phyloP scores from a whole-genome alignment of 1,140 invertebrate genomes.

The Habropoda laboriosa region DNA sequence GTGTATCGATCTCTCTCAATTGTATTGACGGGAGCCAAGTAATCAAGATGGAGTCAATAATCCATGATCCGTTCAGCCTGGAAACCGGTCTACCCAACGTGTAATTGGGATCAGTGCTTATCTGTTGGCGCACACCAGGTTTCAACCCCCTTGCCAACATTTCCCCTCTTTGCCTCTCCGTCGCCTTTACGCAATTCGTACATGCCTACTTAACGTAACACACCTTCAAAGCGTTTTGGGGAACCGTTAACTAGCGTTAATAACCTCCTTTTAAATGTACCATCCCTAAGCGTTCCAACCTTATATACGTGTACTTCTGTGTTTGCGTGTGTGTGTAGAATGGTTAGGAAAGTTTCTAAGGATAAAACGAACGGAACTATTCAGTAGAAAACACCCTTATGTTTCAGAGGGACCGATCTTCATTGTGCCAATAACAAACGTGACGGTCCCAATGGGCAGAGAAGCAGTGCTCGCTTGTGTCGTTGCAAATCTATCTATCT shows the following conservation, averaged over 20 bases:
- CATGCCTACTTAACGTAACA: constrained; percentile 46
- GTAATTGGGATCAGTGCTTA: constrained; percentile 81
- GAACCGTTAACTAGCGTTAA: constrained; percentile 13
- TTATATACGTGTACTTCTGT: too few species aligned
- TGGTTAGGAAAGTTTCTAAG: too few species aligned
- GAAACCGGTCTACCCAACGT: constrained; percentile 70
- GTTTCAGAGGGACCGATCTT: constrained; percentile 88
- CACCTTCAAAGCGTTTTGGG: constrained; percentile 30
- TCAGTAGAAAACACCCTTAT: constrained; percentile 69
- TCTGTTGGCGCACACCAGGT: constrained; percentile 74
- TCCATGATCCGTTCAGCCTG: constrained; percentile 78
- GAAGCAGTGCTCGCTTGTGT: constrained; percentile 92
- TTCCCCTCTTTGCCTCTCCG: constrained; percentile 18
- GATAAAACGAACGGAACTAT: background rate
- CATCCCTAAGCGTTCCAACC: too few species aligned
- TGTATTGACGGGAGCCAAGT: constrained; percentile 57
- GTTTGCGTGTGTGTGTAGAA: too few species aligned
- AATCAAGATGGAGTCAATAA: constrained; percentile 77
- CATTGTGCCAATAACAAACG: constrained; percentile 90
- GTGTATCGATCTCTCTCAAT: constrained; percentile 59
- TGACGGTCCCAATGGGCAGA: constrained; percentile 90
- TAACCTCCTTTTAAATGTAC: constrained; percentile 5
- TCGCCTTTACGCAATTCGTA: constrained; percentile 44
- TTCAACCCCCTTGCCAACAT: constrained; percentile 50
- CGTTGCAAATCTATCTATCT: constrained; percentile 90